These are phyloP conservation scores for Actinemys pallida DNA, from an alignment of 2,113 vertebrate species.

Conservation along the genomic window DNA sequence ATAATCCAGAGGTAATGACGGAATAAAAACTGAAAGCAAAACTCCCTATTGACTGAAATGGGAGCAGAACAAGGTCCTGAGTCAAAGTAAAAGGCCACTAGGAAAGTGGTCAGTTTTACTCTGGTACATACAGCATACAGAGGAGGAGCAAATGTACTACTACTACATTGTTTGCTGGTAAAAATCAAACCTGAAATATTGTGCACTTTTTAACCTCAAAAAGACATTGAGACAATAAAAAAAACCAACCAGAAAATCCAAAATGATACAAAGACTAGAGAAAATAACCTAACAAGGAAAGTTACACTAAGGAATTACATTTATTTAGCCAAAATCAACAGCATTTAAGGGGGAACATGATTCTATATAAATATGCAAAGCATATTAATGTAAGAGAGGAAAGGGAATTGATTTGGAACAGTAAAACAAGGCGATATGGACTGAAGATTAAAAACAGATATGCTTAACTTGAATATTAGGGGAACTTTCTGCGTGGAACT, in stretches of 20 bases:
- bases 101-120: not conserved
- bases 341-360: not conserved
- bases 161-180: not conserved
- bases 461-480: not conserved
- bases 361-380: constrained; percentile 13
- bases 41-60: not conserved
- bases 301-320: not conserved
- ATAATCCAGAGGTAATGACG: not conserved
- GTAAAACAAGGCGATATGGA: constrained; percentile 20
- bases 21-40: not conserved
- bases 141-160: not conserved
- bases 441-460: not conserved
- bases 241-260: not conserved
- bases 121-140: not conserved
- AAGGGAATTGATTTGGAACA: constrained; percentile 8
- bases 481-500: constrained; percentile 20
- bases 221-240: not conserved
- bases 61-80: not conserved
- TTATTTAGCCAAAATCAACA: constrained; percentile 62
- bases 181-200: not conserved
- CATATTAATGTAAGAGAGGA: not conserved
- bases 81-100: not conserved
- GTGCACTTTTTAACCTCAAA: not conserved
- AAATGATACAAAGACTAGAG: not conserved
- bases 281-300: constrained; percentile 21